Base-by-base conservation (phyloP, 2,113 vertebrate genomes). In the Sminthopsis crassicaudata region DNA sequence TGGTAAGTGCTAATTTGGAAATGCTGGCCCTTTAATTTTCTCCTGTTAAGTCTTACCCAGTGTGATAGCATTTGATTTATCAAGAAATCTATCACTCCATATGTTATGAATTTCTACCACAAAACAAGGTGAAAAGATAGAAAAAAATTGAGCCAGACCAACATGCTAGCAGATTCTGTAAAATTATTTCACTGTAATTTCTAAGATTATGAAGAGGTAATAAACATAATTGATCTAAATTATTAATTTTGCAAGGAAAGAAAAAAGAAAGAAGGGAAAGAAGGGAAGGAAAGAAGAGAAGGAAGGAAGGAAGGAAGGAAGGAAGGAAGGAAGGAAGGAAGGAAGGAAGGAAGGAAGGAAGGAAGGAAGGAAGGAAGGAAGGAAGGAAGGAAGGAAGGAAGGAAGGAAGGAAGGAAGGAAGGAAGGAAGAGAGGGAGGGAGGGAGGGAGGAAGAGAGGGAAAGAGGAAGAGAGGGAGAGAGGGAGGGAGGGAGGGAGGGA, bases 301-400 rank as follows among this genome's bases (percentile, higher is more conserved):
- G 10, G 1, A 11, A 6, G 10, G 1, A 11, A 9, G 50, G 1
- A 11, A 9, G 50, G 10, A 51, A 9, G 50, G 1, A 51, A 9
- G 50, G 1, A 51, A 5, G 50, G 10, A 10, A 1, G 50, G 48
- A 6, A 48, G 48, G 48, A 6, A 48, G 48, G 48, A 6, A 48
- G 48, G 48, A 5, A 48, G 48, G 48, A 7, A 48, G 48, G 48
- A 0, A 48, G 48, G 48, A 7, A 48, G 5, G 48, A 7, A 48
- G 48, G 48, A 48, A 48, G 48, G 48, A 48, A 48, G 48, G 48
- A 48, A 48, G 48, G 48, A 5, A 48, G 48, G 48, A 5, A 48
- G 48, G 48, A 5, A 48, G 48, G 48, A 5, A 48, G 4, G 48
- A 48, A 48, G 4, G 48, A 5, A 48, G 4, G 4, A 48, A 48